Base-by-base conservation (phyloP, 1,140 invertebrate genomes). In the Colletes latitarsis region DNA sequence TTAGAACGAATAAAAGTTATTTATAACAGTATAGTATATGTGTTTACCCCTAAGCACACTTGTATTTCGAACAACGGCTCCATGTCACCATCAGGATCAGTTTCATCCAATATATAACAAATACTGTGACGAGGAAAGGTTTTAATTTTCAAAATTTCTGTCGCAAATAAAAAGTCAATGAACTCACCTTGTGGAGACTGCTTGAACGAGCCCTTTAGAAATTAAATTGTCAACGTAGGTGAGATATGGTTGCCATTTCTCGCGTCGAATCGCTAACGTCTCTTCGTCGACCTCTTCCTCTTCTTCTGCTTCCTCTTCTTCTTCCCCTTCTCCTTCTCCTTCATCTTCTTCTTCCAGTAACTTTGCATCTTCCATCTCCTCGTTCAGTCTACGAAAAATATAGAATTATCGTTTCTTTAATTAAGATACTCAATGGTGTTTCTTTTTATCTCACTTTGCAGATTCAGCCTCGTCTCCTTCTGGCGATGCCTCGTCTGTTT, bases 211-310 rank as follows among this genome's bases (percentile, higher is more conserved):
- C n/a, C 94, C 94, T 72, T 94, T 93, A 3, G 94, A 91, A 57
- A 96, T 92, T 81, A 96, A 93, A 74, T 94, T 92, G 91, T 96
- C 96, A 6, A 96, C 90, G 85, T 95, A 95, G 70, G 93, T 91
- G 3, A 96, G 93, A 89, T 96, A 97, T 1, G 94, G 92, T 64
- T 94, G 93, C 96, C 96, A 96, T 82, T 90, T 77, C 46, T 55
- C 80, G 3, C n/a, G 62, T 43, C 63, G 46, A 6, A 68, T 49
- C 15, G 63, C 58, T 17, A 57, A 60, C 1, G 52, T 64, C 19
- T 77, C 72, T 60, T 57, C 74, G n/a, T 78, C 73, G n/a, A 43
- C n/a, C 0, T 66, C 64, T 49, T 84, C 85, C 49, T 75, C 63
- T 15, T 77, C 77, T 17, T 55, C 78, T 39, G 67, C 63, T 19